These are phyloP conservation scores for Netelia inedita DNA, from an alignment of 2,888 invertebrate genomes.

Conservation along the genomic window DNA sequence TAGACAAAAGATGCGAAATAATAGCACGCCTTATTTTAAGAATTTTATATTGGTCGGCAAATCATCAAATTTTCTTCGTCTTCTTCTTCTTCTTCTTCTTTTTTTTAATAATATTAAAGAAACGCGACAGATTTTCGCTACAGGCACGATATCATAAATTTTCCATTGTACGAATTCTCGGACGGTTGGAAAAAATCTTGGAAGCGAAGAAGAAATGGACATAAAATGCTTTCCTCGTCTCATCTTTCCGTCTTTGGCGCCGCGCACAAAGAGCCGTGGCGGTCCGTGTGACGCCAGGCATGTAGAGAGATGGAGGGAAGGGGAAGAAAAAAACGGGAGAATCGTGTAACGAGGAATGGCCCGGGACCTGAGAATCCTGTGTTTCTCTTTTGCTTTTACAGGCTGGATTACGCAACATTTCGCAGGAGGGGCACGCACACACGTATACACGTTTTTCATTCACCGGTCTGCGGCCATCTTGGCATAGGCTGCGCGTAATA, in stretches of 20 bases:
- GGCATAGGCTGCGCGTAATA: conserved; percentile 18
- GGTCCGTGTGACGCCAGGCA: neutral
- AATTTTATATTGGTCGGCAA: neutral
- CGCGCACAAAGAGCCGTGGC: neutral
- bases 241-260: conserved; percentile 9
- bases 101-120: neutral
- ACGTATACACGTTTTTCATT: conserved; percentile 20
- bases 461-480: conserved; percentile 47
- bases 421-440: conserved; percentile 21
- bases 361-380: conserved; percentile 52
- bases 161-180: neutral
- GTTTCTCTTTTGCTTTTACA: conserved; percentile 36
- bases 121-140: neutral
- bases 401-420: conserved; percentile 48
- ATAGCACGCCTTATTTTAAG: neutral
- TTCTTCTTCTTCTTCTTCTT: neutral
- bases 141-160: neutral
- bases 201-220: neutral
- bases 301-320: neutral
- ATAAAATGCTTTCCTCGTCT: conserved; percentile 6
- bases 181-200: neutral
- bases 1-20: neutral
- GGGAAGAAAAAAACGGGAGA: neutral
- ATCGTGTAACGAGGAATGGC: conserved; percentile 41
- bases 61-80: neutral